Evolutionary conservation across 1,140 invertebrate genomes (phyloP).

Genomic region (Drosophila virilis): DNA sequence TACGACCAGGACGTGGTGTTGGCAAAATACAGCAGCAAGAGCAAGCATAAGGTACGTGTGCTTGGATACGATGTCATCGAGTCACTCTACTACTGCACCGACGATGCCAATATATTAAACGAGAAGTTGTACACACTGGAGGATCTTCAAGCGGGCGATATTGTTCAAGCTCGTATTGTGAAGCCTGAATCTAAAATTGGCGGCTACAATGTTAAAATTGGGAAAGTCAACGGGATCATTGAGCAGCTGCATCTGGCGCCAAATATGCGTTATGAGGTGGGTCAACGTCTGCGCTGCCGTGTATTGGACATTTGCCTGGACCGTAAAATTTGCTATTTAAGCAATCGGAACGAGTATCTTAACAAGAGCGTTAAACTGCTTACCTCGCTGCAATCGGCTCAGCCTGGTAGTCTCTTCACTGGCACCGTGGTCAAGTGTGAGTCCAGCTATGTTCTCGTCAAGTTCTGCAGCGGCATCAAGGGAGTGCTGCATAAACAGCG

Average conservation of each 20-base stretch:
- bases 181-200: slow-evolving; percentile 76
- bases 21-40: slow-evolving; percentile 85
- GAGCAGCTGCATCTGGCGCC: slow-evolving; percentile 67
- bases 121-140: slow-evolving; percentile 84
- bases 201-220: slow-evolving; percentile 68
- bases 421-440: slow-evolving; percentile 86
- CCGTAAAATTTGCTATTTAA: slow-evolving; percentile 85
- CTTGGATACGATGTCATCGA: slow-evolving; percentile 86
- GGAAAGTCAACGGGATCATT: slow-evolving; percentile 71
- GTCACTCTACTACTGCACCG: slow-evolving; percentile 86
- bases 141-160: slow-evolving; percentile 86
- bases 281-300: slow-evolving; percentile 76
- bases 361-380: slow-evolving; percentile 85
- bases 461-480: slow-evolving; percentile 87
- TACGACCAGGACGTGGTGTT: slow-evolving; percentile 83
- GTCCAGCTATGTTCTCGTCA: slow-evolving; percentile 85
- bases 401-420: slow-evolving; percentile 85
- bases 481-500: slow-evolving; percentile 86
- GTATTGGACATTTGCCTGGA: slow-evolving; percentile 84
- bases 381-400: slow-evolving; percentile 84
- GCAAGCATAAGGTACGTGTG: slow-evolving; percentile 86
- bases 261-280: slow-evolving; percentile 52
- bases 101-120: slow-evolving; percentile 85
- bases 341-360: slow-evolving; percentile 85
- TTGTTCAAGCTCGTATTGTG: slow-evolving; percentile 85